A percentile compares a stretch with the other conserved stretches of the same genome.
These are phyloP conservation scores for Epirrhoe alternata DNA, from an alignment of 2,888 invertebrate genomes.

Conservation along the genomic window DNA sequence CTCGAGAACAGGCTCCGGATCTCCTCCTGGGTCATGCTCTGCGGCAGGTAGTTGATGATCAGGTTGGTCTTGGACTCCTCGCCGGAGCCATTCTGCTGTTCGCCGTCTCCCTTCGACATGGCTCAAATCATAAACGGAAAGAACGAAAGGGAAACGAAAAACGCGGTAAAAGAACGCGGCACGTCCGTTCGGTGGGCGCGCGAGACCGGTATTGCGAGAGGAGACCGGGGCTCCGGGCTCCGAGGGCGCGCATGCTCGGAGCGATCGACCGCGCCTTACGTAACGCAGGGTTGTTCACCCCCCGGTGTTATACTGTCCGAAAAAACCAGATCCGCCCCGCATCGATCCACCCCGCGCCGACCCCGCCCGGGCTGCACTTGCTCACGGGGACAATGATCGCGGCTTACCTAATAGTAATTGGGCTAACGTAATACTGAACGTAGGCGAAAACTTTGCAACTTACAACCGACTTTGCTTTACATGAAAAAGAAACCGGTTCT, in stretches of 20 bases:
- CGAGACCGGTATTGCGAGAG: constrained; percentile 75
- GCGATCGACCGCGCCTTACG: constrained; percentile 78
- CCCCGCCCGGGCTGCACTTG: constrained; percentile 32
- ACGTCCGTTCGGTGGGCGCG: constrained; percentile 81
- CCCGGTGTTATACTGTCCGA: constrained; percentile 82
- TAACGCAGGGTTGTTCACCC: constrained; percentile 83
- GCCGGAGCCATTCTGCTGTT: constrained; percentile 94
- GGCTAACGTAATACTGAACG: constrained; percentile 30
- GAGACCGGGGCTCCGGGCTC: too few species aligned
- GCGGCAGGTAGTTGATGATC: constrained; percentile 99
- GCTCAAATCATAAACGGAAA: constrained; percentile 85
- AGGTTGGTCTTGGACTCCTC: constrained; percentile 99
- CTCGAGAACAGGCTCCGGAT: constrained; percentile 98
- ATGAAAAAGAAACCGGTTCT: neutral
- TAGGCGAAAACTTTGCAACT: constrained; percentile 24
- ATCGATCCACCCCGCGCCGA: constrained; percentile 65
- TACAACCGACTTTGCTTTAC: constrained; percentile 7
- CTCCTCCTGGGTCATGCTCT: constrained; percentile 99
- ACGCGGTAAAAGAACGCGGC: constrained; percentile 82
- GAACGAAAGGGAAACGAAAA: constrained; percentile 86
- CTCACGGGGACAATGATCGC: constrained; percentile 39
- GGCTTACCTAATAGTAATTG: constrained; percentile 38
- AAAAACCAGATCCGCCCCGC: constrained; percentile 81
- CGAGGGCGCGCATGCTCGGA: constrained; percentile 65
- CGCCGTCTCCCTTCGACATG: constrained; percentile 94